Evolutionary conservation across 2,888 invertebrate species (phyloP), one percentile per base, ranked within the genome.

Genomic region (Drepana falcataria): DNA sequence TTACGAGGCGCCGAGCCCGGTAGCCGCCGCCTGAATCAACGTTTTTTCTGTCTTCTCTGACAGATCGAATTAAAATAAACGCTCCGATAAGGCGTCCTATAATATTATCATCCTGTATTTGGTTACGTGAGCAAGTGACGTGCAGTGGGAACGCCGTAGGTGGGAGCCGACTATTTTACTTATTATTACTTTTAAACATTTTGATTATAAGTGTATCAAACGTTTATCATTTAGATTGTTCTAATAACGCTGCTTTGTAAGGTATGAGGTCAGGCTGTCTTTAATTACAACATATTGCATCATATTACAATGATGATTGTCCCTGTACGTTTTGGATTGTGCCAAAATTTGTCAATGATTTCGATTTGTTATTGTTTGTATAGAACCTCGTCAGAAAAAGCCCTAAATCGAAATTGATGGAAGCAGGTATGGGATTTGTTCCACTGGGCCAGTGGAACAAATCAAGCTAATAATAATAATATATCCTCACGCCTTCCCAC

Each of bases 1-100:
- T 75, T 77, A 71, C 77, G 69, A 64, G 73, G 69, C 73, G 73
- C 69, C 69, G 71, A 72, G 73, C 74, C 79, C 87, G 75, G 88
- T 88, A 90, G 90, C 88, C 69, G 73, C 75, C 76, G 59, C 77
- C 76, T 73, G 64, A 71, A 64, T 77, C 75, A 75, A 71, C 57
- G 66, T 88, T 89, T 88, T 91, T 88, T 87, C 79, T 80, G 76
- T 80, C 79, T 77, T 79, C 76, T 81, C 90, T 89, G 91, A 91
- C 91, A 91, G 88, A 87, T 89, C 89, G 81, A 89, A 91, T 91
- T 91, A 91, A 88, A 90, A 89, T 91, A 91, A 91, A 90, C 88
- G 91, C 81, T 87, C 73, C 81, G 87, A 87, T 87, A 88, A 83
- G 79, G 83, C 87, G 84, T 87, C 83, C 83, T 84, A 85, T 81